Conservation (phyloP, 2,888 invertebrate species). For the Unio delphinus region DNA sequence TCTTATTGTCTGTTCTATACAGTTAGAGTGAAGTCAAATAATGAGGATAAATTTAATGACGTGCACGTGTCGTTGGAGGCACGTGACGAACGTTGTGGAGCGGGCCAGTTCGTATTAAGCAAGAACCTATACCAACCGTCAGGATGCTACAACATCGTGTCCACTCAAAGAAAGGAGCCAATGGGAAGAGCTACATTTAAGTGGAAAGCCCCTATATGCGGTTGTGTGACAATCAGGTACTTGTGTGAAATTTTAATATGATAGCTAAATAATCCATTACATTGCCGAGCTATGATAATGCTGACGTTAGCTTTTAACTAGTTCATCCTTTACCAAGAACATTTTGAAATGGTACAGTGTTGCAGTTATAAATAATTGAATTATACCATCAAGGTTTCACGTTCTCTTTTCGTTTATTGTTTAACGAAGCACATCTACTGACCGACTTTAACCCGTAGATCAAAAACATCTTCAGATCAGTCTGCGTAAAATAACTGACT, state of each 20-base stretch:
- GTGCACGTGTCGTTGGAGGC: conserved; percentile 20
- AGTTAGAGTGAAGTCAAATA: conserved; percentile 32
- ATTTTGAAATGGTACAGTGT: no score
- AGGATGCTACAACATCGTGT: conserved; percentile 26
- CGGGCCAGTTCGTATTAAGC: conserved; percentile 17
- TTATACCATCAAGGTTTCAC: no score
- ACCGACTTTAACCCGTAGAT: no score
- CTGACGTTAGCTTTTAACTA: no score
- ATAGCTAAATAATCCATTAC: no score
- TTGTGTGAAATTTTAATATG: background rate
- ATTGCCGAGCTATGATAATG: no score
- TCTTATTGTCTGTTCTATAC: background rate
- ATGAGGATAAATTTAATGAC: conserved; percentile 25
- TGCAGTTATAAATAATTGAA: no score
- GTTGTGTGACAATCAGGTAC: conserved; percentile 34
- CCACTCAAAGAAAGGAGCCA: conserved; percentile 31
- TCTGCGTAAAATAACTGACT: no score
- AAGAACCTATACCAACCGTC: conserved; percentile 22
- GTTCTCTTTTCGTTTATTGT: no score
- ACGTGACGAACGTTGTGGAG: conserved; percentile 19
- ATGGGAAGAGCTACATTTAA: conserved; percentile 29
- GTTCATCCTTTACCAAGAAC: no score
- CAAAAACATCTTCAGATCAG: no score
- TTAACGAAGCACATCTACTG: no score
- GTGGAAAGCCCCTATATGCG: conserved; percentile 31